Conservation (phyloP, 1,140 invertebrate species). For the Asbolus verrucosus region DNA sequence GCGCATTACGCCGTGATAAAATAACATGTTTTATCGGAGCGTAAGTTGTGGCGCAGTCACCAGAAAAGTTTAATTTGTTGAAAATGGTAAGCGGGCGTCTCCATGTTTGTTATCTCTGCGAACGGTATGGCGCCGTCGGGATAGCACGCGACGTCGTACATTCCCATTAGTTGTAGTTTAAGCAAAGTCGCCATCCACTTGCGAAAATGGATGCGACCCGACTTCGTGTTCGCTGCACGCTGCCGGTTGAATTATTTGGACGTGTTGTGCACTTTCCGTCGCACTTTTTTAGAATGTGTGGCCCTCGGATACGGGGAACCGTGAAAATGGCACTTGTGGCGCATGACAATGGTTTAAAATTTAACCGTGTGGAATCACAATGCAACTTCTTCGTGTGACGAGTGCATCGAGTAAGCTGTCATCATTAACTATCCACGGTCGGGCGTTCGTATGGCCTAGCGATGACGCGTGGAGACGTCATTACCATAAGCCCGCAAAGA, state of each 20-base stretch:
- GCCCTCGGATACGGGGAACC: too few relatives aligned
- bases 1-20: slow-evolving; percentile 5
- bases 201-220: neutral
- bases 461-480: neutral
- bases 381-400: neutral
- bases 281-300: too few relatives aligned
- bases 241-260: too few relatives aligned
- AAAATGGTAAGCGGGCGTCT: slow-evolving; percentile 20
- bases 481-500: neutral
- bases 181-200: slow-evolving; percentile 3
- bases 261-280: too few relatives aligned
- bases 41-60: slow-evolving; percentile 9
- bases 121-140: slow-evolving; percentile 5
- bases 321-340: too few relatives aligned
- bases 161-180: slow-evolving; percentile 16
- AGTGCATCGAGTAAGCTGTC: too few relatives aligned
- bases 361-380: too few relatives aligned
- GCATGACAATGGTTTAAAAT: too few relatives aligned
- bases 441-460: neutral
- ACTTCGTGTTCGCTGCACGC: too few relatives aligned
- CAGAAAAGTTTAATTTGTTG: slow-evolving; percentile 21
- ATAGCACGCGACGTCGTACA: slow-evolving; percentile 7
- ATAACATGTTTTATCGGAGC: slow-evolving; percentile 8
- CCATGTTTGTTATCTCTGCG: neutral
- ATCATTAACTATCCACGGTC: too few relatives aligned